phyloP scores from a whole-genome alignment of 2,888 invertebrate species.

The Rhingia campestris region DNA sequence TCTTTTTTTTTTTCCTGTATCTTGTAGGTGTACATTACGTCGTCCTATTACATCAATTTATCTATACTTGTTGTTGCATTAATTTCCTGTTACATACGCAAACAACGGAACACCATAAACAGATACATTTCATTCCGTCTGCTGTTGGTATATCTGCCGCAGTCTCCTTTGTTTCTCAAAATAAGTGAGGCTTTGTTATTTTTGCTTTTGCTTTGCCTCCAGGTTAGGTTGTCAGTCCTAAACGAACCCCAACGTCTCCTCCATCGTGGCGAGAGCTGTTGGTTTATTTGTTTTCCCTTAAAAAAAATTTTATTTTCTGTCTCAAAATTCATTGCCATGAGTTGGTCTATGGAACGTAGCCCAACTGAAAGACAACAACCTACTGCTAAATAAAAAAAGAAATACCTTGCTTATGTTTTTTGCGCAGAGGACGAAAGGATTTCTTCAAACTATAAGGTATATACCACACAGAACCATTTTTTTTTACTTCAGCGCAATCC shows the following conservation, averaged over 20 bases:
- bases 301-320: background rate
- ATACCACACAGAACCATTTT: background rate
- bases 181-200: background rate
- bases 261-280: constrained; percentile 31
- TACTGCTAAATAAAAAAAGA: background rate
- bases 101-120: background rate
- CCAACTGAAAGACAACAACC: constrained; percentile 7
- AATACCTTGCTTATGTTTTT: constrained; percentile 27
- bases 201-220: background rate
- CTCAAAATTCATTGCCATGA: constrained; percentile 25
- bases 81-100: background rate
- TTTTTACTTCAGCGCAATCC: constrained; percentile 28
- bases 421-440: constrained; percentile 41
- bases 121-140: constrained; percentile 22
- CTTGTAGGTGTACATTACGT: background rate
- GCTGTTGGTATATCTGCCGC: constrained; percentile 3
- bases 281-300: constrained; percentile 16
- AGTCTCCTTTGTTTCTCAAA: constrained; percentile 3
- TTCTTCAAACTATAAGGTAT: constrained; percentile 17
- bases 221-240: constrained; percentile 2
- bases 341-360: background rate
- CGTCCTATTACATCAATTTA: constrained; percentile 34
- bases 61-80: constrained; percentile 24
- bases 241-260: constrained; percentile 8
- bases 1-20: background rate